Base-by-base conservation (phyloP, 2,113 vertebrate species). In the Delphinapterus leucas region DNA sequence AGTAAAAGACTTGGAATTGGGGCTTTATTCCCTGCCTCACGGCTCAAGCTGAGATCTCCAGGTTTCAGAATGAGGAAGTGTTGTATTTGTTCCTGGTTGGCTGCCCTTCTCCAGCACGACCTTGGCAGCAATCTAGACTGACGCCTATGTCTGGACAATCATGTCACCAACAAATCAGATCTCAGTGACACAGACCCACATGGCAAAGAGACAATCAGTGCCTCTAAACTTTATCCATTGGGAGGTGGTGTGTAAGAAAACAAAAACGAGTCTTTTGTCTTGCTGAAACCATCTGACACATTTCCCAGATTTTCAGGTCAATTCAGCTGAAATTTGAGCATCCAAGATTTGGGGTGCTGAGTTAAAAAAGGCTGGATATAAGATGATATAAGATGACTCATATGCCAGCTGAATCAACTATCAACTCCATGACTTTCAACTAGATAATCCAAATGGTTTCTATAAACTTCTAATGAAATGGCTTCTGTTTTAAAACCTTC, bases 301-400 rank as follows among this genome's bases (percentile, higher is more conserved):
- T 79, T 74, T 81, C 82, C 93, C 96, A 93, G 96, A 93, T 86
- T 97, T 77, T 93, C 82, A 97, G 93, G 94, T 95, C 82, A 89
- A 60, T 63, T 73, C 63, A 80, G 63, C 33, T 89, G 91, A 96
- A 95, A 91, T 79, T 23, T 89, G 96, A 97, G 63, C 73, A 96
- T 67, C 36, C 31, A 86, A 85, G 65, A 93, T 96, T 81, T 90
- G 12, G 60, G 44, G 36, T 90, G 63, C 77, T 92, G 25, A 88
- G 53, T 94, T 97, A 71, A 81, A 94, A 85, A 93, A 55, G 55
- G 4, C 55, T 91, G 14, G 36, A 23, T 95, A 25, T 74, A 28
- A 53, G 49, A 53, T 53, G 49, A 31, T 76, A 49, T 26, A 49
- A 81, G 33, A 74, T 95, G 95, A 97, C 63, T 98, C 95, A 93